Conservation (phyloP, 2,797 vertebrate species). For the Spea hammondii region DNA sequence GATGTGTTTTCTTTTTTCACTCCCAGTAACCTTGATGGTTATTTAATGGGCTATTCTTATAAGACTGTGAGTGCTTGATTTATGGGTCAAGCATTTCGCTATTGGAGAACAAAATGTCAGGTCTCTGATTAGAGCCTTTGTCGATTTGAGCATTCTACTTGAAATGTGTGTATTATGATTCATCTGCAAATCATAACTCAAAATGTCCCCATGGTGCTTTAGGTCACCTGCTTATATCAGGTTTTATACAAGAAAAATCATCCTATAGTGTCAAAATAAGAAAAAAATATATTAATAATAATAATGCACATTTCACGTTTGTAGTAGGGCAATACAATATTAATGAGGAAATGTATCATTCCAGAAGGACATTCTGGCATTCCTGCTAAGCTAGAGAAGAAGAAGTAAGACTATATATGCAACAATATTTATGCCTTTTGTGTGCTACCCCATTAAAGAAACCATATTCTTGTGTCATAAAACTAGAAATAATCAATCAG, state of each 20-base stretch:
- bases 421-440: no score
- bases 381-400: no score
- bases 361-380: no score
- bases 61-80: conserved; percentile 63
- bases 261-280: conserved; percentile 22
- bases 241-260: conserved; percentile 58
- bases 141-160: conserved; percentile 68
- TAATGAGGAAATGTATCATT: not conserved
- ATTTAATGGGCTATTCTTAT: conserved; percentile 63
- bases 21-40: conserved; percentile 61
- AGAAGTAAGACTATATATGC: no score
- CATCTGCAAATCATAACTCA: conserved; percentile 60
- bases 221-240: conserved; percentile 63
- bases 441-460: no score
- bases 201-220: conserved; percentile 62
- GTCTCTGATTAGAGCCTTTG: conserved; percentile 68
- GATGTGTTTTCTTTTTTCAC: conserved; percentile 56
- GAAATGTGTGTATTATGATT: conserved; percentile 68
- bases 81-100: conserved; percentile 67
- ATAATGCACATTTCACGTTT: not conserved
- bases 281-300: no score
- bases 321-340: not conserved
- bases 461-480: no score
- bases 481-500: no score
- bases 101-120: conserved; percentile 64